A percentile compares a stretch with the other conserved stretches of the same genome.
Evolutionary conservation across 2,888 invertebrate genomes (phyloP).

Genomic region (Auanema freiburgensis): DNA sequence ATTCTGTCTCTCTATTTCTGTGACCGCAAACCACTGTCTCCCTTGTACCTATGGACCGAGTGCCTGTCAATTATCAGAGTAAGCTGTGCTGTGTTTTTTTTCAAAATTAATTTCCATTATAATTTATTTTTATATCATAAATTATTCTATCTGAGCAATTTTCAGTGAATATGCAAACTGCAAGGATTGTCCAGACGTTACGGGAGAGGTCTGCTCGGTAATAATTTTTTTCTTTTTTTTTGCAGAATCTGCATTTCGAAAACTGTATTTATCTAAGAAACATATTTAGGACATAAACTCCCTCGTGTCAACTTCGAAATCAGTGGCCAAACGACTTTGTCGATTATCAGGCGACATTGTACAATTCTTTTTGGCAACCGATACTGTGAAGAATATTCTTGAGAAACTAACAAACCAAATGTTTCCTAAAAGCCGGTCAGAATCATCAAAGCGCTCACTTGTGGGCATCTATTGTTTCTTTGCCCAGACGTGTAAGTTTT

Average conservation of each 20-base stretch:
- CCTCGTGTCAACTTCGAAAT: conserved; percentile 7
- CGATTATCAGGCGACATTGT: no score
- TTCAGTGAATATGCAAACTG: no score
- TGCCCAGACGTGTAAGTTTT: conserved; percentile 5
- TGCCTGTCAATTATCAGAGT: conserved; percentile 10
- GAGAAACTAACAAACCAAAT: conserved; percentile 7
- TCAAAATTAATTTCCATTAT: conserved; percentile 1
- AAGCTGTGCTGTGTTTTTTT: conserved; percentile 6
- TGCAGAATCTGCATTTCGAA: conserved; percentile 11
- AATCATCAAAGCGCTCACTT: conserved; percentile 9
- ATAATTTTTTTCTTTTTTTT: conserved; percentile 10
- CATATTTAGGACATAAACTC: conserved; percentile 7
- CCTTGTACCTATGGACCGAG: conserved; percentile 4
- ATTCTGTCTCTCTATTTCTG: conserved; percentile 3
- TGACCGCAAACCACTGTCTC: conserved; percentile 11
- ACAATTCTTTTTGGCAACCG: not conserved
- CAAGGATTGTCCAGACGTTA: conserved; percentile 6
- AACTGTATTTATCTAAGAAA: conserved; percentile 10
- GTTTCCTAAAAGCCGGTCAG: conserved; percentile 4
- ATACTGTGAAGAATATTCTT: conserved; percentile 6
- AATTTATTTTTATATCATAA: conserved; percentile 4
- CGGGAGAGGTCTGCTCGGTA: conserved; percentile 12
- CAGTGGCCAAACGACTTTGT: conserved; percentile 6
- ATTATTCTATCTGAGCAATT: conserved; percentile 9
- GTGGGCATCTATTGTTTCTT: conserved; percentile 8